Evolutionary conservation across 2,113 vertebrate genomes (phyloP), one percentile per base, ranked within the genome.

Genomic region (Gulo gulo): DNA sequence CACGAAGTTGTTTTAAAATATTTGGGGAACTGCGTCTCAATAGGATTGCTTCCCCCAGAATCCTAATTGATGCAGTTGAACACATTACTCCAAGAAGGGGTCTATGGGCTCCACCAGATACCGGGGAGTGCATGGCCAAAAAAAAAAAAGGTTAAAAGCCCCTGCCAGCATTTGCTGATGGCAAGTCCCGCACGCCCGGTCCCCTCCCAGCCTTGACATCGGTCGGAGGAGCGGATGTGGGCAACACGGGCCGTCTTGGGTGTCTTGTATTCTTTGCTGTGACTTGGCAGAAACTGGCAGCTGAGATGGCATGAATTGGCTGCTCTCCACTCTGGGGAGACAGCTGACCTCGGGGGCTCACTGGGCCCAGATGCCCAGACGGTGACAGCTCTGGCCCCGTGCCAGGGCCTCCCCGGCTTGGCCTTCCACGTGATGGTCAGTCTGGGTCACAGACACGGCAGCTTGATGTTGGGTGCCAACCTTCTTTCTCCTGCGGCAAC

Each of bases 281-380:
- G 87, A 95, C 95, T 94, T 86, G 94, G 96, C 45, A 1, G 94
- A 97, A 90, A 97, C 94, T 94, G 96, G 97, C 95, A 95, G 86
- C 90, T 88, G 90, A 97, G 96, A 94, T 93, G 78, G 84, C 85
- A 50, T 85, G 81, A 98, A 95, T 78, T 96, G 97, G 95, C 97
- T n/a, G 80, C 87, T 96, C 94, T 97, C 97, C 97, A 97, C 96
- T 97, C 95, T 84, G 96, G 92, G 91, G 97, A 98, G 95, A 97
- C 97, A 97, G 97, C 96, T 97, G 97, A 98, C 97, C 97, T 97
- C 50, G 6, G 92, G 96, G 97, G 94, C 97, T 98, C 95, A 88
- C 97, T 92, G 87, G 90, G 84, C 95, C 97, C 95, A 96, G 97
- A 98, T 97, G 94, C 95, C 96, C 95, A 98, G 97, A 98, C 95